Base-by-base conservation (phyloP, 2,113 vertebrate species). In the Greenwoodochromis staneri region DNA sequence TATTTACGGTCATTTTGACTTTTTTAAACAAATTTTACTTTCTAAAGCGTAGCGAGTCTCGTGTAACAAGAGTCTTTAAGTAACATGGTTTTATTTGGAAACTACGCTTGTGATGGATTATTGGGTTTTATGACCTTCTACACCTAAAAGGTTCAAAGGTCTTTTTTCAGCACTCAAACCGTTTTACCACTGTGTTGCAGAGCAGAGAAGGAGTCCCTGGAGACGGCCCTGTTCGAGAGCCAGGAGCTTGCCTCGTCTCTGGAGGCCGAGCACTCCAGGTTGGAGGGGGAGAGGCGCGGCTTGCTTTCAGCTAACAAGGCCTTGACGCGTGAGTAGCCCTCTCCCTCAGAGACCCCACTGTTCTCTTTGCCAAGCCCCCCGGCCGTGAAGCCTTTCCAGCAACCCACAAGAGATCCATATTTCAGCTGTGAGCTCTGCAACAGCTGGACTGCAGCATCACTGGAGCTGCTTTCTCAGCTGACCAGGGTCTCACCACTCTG, bases 251-350 rank as follows among this genome's bases (percentile, higher is more conserved):
- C 76, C 5, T 86, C 82, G 1, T 96, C 95, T 55, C 96, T 97
- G 82, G 96, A 97, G 93, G 90, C 78, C 0, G 90, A 96, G 87
- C 87, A 80, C 73, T 88, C 93, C 69, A 96, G 96, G 90, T 91
- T 96, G 21, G 97, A 96, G 85, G 95, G 84, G 78, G 96, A 97
- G 88, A 94, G 92, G 53, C 87, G 87, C 66, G 85, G 89, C 6
- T 45, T 96, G n/a, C 89, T 87, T 17, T 91, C 91, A 17, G 88
- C 96, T 81, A 96, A 90, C 80, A 95, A 97, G 94, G 89, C 93
- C 69, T 95, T 97, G 88, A 97, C 95, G 95, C 96, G 98, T 98
- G 96, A 94, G 94, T 96, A 85, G 89, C 87, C 89, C 85, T 84
- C 83, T 91, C 87, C 93, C 88, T 91, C 51, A 89, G 87, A 94